Evolutionary conservation across 2,797 vertebrate genomes (phyloP), one percentile per base, ranked within the genome.

Genomic region (Microctenopoma steveboyesi): DNA sequence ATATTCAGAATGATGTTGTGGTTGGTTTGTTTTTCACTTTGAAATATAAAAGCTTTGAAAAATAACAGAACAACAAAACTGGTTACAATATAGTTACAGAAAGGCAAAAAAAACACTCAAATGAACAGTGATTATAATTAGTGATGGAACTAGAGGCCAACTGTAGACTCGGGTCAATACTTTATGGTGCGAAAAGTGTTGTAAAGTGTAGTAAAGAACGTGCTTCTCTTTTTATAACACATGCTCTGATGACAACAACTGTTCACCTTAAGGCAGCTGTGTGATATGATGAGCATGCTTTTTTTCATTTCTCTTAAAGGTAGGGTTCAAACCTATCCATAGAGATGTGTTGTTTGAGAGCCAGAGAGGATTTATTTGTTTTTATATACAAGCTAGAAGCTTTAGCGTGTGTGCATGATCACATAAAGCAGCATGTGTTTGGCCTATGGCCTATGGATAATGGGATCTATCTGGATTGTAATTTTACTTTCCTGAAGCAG

Each of bases 361-460:
- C 40, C 43, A 42, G 9, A 47, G 51, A 50, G 56, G 52, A 49
- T 50, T 52, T 47, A n/a, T 52, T 72, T 60, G 43, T 57, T 59
- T 47, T 71, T 22, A 16, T 10, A 53, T 46, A 30, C 33, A 50
- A 28, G 54, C n/a, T 57, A 1, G 0, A 59, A 57, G 15, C 1
- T 1, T 6, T 65, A 33, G 46, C 49, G 45, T 43, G 37, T 35
- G 13, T 33, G 4, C 27, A 7, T 35, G 40, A 39, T 56, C 35
- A 35, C 30, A 51, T 52, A 15, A 42, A n/a, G 55, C 39, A n/a
- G 49, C 14, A 33, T 37, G 15, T 67, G 58, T 78, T 72, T 76
- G 50, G 40, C 35, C 58, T 73, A 47, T 76, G 50, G 40, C 35
- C 58, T 73, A 47, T 63, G 59, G 69, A 75, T 69, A 59, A 67